Evolutionary conservation across 2,888 invertebrate genomes (phyloP).

Genomic region (Palloptera scutellata): DNA sequence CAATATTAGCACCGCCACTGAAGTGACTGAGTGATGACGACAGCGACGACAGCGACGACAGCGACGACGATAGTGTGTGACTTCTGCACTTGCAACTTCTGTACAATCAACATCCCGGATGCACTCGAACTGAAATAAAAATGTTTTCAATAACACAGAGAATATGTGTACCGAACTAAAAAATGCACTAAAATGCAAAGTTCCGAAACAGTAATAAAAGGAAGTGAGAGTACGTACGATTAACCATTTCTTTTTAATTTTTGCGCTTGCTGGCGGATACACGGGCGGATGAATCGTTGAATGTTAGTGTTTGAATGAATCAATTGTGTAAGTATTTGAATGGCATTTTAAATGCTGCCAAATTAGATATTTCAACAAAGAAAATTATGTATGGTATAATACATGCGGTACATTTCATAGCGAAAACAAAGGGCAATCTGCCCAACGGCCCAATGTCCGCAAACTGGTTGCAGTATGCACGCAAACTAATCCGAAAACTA

Average conservation of each 20-base stretch:
- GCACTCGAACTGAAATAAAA: background rate
- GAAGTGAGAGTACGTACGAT: conserved; percentile 17
- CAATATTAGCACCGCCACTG: background rate
- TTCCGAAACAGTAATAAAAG: conserved; percentile 1
- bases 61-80: too few relatives aligned
- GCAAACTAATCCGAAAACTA: too few relatives aligned
- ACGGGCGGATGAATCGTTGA: conserved; percentile 55
- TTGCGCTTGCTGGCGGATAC: conserved; percentile 49
- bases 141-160: background rate
- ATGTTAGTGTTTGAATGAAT: conserved; percentile 32
- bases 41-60: background rate
- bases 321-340: conserved; percentile 26
- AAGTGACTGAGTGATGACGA: background rate
- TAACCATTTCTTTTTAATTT: too few relatives aligned
- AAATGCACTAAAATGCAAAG: background rate
- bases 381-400: background rate
- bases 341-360: conserved; percentile 19
- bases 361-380: conserved; percentile 11
- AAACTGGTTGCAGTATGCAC: too few relatives aligned
- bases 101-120: conserved; percentile 5
- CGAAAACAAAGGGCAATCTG: background rate
- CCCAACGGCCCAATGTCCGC: too few relatives aligned
- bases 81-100: background rate
- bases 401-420: background rate
- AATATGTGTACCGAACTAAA: background rate